Percentiles rank a stretch among this genome's conserved stretches.
phyloP scores from a whole-genome alignment of 2,888 invertebrate genomes.

The Poecilobothrus nobilitatus region DNA sequence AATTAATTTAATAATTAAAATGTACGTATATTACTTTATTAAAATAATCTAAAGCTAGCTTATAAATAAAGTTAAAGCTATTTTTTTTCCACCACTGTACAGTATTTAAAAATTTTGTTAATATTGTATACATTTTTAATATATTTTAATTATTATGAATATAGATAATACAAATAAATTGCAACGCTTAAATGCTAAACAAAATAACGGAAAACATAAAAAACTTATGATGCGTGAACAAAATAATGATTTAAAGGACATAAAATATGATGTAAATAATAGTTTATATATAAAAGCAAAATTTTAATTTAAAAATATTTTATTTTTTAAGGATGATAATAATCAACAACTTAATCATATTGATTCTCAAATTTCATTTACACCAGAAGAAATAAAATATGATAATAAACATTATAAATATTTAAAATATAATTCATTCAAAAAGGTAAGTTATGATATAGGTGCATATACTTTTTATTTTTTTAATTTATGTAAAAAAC shows the following conservation, averaged over 20 bases:
- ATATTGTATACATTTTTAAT: conserved; percentile 20
- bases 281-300: too few species aligned
- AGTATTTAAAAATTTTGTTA: neutral
- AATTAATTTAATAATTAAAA: too few species aligned
- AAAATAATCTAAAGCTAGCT: too few species aligned
- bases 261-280: neutral
- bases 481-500: conserved; percentile 16
- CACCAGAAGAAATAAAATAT: conserved; percentile 67
- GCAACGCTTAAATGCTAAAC: conserved; percentile 52
- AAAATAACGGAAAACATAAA: conserved; percentile 39
- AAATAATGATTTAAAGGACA: conserved; percentile 5
- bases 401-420: conserved; percentile 73
- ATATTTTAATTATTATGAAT: conserved; percentile 34
- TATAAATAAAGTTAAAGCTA: too few species aligned
- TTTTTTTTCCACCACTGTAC: too few species aligned
- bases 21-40: too few species aligned
- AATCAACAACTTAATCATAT: conserved; percentile 45
- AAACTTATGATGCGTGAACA: neutral
- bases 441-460: conserved; percentile 46
- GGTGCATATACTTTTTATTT: neutral
- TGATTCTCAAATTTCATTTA: conserved; percentile 55
- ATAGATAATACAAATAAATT: conserved; percentile 47
- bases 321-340: conserved; percentile 42
- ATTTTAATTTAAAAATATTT: conserved; percentile 11
- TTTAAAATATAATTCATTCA: conserved; percentile 64